Evolutionary conservation across 2,797 vertebrate species (phyloP).

Genomic region (Xiphophorus birchmanni): DNA sequence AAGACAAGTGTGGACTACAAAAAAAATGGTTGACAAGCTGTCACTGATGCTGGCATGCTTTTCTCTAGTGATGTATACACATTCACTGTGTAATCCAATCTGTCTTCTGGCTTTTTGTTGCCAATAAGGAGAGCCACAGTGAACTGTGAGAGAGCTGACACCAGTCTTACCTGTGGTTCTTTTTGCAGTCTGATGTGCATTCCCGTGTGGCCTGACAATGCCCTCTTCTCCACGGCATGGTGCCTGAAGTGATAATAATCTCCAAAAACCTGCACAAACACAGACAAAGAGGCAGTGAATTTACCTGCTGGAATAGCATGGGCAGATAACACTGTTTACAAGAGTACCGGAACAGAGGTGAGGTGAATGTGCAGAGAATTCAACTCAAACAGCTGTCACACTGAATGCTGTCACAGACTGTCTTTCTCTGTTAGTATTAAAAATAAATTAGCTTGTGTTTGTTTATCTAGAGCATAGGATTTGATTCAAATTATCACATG

Average conservation of each 20-base stretch:
- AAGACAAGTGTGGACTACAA: constrained; percentile 22
- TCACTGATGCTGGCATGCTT: constrained; percentile 51
- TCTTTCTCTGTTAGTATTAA: constrained; percentile 6
- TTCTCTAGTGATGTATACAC: constrained; percentile 41
- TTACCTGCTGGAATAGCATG: constrained; percentile 41
- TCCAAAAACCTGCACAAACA: constrained; percentile 85
- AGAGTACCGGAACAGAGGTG: constrained; percentile 28
- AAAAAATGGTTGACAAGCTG: constrained; percentile 56
- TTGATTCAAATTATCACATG: neutral
- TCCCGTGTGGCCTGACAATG: constrained; percentile 84
- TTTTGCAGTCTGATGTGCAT: constrained; percentile 84
- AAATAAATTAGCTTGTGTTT: constrained; percentile 12
- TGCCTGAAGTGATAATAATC: constrained; percentile 95
- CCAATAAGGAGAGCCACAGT: constrained; percentile 28
- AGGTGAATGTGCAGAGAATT: constrained; percentile 18
- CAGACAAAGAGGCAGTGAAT: constrained; percentile 54
- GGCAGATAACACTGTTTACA: constrained; percentile 34
- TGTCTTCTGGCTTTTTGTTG: constrained; percentile 62
- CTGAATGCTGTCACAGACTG: neutral
- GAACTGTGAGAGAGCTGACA: constrained; percentile 50
- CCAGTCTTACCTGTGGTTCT: constrained; percentile 85
- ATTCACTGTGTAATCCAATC: constrained; percentile 54
- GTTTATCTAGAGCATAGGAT: neutral
- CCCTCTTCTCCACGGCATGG: constrained; percentile 87
- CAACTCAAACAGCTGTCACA: neutral